Evolutionary conservation across 1,140 invertebrate genomes (phyloP), one percentile per base, ranked within the genome.

Genomic region (Cheumatopsyche charites): DNA sequence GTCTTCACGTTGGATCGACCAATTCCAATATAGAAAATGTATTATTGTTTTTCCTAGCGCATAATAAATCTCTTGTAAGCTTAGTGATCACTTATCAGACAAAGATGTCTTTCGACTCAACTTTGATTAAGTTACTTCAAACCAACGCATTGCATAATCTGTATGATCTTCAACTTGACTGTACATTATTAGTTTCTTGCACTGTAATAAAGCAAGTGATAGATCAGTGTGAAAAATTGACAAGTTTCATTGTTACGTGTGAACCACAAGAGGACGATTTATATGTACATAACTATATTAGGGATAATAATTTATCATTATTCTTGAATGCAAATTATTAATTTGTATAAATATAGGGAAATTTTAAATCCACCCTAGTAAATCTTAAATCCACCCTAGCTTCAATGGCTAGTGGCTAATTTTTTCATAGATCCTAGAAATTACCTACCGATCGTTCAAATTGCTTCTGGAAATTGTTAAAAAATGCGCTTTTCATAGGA

Each of bases 251-350:
- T 7, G 80, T 83, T 19, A 80, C 81, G 49, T 36, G 29, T 36
- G n/a, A n/a, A n/a, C 80, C 77, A 55, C 70, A 52, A 5, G 81
- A 79, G 21, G 78, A 80, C 25, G 79, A 79, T 55, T 76, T 69
- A 62, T 79, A 82, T 17, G 63, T 84, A 23, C 78, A 80, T 13
- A 77, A 76, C 61, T 83, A 80, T 71, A 82, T 84, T 15, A 71
- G 74, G 55, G 79, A 80, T 26, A 83, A 84, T 72, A 84, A 84
- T 76, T 79, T 83, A 36, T 81, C 83, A 75, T 75, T 83, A 36
- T 82, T 80, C 67, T 73, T 84, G 47, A 69, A 71, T 41, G 71
- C 41, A 41, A 67, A 74, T 69, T 74, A 74, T 70, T 67, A 17
- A 70, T 47, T 7, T 47, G 2, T 6, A 15, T 7, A 47, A 42